Base-by-base conservation (phyloP, 2,888 invertebrate species). In the Sympetrum striolatum region DNA sequence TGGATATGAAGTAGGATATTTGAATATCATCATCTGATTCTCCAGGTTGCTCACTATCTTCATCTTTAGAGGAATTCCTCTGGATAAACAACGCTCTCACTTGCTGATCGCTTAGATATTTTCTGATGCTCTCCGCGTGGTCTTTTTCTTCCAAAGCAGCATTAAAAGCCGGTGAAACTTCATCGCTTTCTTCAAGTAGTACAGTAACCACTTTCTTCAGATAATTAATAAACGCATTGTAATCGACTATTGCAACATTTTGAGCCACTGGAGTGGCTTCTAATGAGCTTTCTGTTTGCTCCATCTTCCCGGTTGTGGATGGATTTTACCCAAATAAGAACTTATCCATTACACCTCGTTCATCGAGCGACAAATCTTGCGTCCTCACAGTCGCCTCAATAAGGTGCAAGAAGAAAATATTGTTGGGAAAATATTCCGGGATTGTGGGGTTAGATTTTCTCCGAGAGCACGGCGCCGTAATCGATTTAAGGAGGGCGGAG, bases 71-170 rank as follows among this genome's bases (percentile, higher is more conserved):
- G 48, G 98, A 97, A 93, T 96, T 96, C 91, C 98, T 96, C 93
- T 99, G 99, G 90, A 99, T 96, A 92, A 98, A 97, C 91, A 99
- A 94, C 25, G 98, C 97, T 92, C 97, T 96, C 90, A 97, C 96
- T 94, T 99, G 98, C 0, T 98, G 96, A 94, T 99, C 99, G 44
- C 96, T 95, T 90, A 99, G 95, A 93, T 99, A 99, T 94, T 99
- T 99, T 92, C 96, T 96, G 92, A 99, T 96, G 92, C 96, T 96
- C 92, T 99, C 99, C 93, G 97, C 96, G 93, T 98, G 96, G 90
- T 95, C 95, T 93, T 96, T 96, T 93, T 98, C 98, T 90, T 97
- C 96, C 80, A 99, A 94, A 22, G 98, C 97, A 80, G 96, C 94
- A 93, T 97, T 96, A 91, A 99, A 94, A 80, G 97, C 96, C 92